A percentile compares a stretch with the other conserved stretches of the same genome.
phyloP scores from a whole-genome alignment of 2,113 vertebrate species.

The Chaetodon trifascialis region DNA sequence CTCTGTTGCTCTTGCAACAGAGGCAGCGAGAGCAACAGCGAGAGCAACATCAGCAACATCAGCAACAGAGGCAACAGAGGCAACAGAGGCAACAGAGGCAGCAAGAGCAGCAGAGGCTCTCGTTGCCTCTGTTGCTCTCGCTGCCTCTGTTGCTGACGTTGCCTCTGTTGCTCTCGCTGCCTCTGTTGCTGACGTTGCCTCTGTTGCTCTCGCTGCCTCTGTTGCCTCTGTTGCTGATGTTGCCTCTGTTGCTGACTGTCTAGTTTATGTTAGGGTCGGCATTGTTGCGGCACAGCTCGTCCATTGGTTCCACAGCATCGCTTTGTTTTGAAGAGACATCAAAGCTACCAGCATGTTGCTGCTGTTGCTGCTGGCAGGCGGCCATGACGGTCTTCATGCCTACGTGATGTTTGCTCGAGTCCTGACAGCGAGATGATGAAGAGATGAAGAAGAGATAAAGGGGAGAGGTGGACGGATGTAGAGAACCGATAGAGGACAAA shows the following conservation, averaged over 20 bases:
- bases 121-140: too few species aligned
- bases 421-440: conserved; percentile 47
- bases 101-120: too few species aligned
- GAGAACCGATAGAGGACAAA: conserved; percentile 39
- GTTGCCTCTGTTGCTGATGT: accelerated
- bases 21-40: too few species aligned
- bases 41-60: too few species aligned
- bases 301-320: conserved; percentile 12
- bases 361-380: conserved; percentile 38
- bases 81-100: too few species aligned
- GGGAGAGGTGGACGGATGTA: neutral
- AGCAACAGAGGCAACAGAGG: too few species aligned
- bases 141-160: too few species aligned
- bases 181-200: too few species aligned
- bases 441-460: conserved; percentile 5
- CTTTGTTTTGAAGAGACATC: conserved; percentile 63
- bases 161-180: neutral
- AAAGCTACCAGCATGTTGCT: conserved; percentile 70
- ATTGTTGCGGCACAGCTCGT: neutral
- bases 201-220: neutral
- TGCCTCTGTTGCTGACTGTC: neutral
- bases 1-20: too few species aligned
- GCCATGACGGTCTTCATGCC: conserved; percentile 56
- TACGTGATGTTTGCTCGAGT: conserved; percentile 75
- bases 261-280: conserved; percentile 63